A percentile compares a stretch with the other conserved stretches of the same genome.
Evolutionary conservation across 2,888 invertebrate species (phyloP).

Genomic region (Didymodactylos carnosus): DNA sequence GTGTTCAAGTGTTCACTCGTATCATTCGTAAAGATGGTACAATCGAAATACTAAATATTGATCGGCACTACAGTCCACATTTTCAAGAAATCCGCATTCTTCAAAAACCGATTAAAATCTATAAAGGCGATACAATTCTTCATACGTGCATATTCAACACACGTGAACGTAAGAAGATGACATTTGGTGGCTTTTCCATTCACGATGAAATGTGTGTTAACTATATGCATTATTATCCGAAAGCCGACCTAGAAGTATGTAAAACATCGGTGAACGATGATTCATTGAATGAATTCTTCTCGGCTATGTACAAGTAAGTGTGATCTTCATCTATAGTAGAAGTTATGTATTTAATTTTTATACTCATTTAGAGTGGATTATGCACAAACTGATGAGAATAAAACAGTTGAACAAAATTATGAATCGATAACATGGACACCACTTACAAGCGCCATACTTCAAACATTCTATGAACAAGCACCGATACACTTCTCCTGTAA

Average conservation of each 20-base stretch:
- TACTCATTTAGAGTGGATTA: slow-evolving; percentile 49
- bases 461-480: slow-evolving; percentile 57
- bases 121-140: slow-evolving; percentile 74
- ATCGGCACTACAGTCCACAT: slow-evolving; percentile 86
- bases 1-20: slow-evolving; percentile 58
- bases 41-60: slow-evolving; percentile 50
- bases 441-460: slow-evolving; percentile 50
- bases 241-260: slow-evolving; percentile 66
- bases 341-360: background rate
- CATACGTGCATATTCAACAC: slow-evolving; percentile 79
- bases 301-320: slow-evolving; percentile 44
- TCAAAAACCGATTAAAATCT: slow-evolving; percentile 52
- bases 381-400: slow-evolving; percentile 43
- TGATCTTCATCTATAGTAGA: too few species aligned
- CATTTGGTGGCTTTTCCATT: slow-evolving; percentile 70
- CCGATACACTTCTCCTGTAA: slow-evolving; percentile 91
- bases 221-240: slow-evolving; percentile 90
- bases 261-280: slow-evolving; percentile 52
- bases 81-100: slow-evolving; percentile 84
- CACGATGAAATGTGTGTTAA: slow-evolving; percentile 98
- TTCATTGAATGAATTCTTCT: slow-evolving; percentile 62
- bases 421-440: slow-evolving; percentile 63
- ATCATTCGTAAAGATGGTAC: slow-evolving; percentile 48
- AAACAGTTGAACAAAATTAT: slow-evolving; percentile 59
- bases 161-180: slow-evolving; percentile 49